These are phyloP conservation scores for Bellardia pandia DNA, from an alignment of 2,888 invertebrate species.

Conservation along the genomic window DNA sequence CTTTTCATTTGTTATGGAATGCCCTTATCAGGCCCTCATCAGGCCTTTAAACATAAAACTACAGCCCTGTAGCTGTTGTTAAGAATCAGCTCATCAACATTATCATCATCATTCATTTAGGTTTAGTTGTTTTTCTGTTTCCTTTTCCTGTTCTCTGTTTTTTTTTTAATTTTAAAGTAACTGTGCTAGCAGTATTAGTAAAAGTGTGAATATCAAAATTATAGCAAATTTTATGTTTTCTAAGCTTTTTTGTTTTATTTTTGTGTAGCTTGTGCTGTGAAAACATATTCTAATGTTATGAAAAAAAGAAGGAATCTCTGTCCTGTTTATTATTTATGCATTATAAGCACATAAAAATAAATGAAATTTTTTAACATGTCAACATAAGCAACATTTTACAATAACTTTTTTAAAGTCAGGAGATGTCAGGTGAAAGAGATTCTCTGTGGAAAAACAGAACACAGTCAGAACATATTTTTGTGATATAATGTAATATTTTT, in stretches of 20 bases:
- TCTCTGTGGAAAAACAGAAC: neutral
- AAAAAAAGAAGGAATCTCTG: constrained; percentile 7
- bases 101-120: constrained; percentile 56
- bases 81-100: neutral
- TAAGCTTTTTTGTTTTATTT: neutral
- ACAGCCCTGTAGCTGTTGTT: neutral
- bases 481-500: no score
- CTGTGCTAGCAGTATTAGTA: constrained; percentile 46
- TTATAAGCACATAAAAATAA: constrained; percentile 55
- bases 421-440: neutral
- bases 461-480: neutral
- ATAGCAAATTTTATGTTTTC: constrained; percentile 21
- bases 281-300: constrained; percentile 16
- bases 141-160: constrained; percentile 9
- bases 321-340: constrained; percentile 65
- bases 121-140: constrained; percentile 19
- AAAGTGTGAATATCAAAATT: constrained; percentile 7
- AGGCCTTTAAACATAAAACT: neutral
- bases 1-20: no score
- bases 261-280: neutral
- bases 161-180: constrained; percentile 32
- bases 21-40: no score
- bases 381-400: neutral
- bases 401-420: neutral
- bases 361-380: constrained; percentile 49